phyloP scores from a whole-genome alignment of 2,888 invertebrate species.

The Eilema caniola region DNA sequence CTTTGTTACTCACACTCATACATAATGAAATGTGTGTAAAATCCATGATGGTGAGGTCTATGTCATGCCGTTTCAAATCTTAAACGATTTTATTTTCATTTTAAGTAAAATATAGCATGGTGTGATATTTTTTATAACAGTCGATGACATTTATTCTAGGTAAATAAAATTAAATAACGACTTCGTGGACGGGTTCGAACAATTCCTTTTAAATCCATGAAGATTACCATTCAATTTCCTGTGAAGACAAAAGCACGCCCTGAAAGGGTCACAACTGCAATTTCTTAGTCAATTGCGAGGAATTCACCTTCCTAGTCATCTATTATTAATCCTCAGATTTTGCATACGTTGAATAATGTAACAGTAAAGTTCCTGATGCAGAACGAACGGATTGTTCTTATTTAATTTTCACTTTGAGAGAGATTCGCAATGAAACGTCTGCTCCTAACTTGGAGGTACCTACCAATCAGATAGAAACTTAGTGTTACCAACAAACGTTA shows the following conservation, averaged over 20 bases:
- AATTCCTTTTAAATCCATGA: slow-evolving; percentile 8
- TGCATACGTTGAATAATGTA: slow-evolving; percentile 82
- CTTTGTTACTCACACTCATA: slow-evolving; percentile 29
- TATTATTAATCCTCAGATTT: slow-evolving; percentile 78
- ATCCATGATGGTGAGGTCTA: slow-evolving; percentile 59
- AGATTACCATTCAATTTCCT: slow-evolving; percentile 64
- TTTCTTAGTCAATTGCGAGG: slow-evolving; percentile 67
- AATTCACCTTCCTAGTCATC: slow-evolving; percentile 75
- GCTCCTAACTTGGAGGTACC: slow-evolving; percentile 55
- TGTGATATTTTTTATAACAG: neutral
- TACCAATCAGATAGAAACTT: slow-evolving; percentile 63
- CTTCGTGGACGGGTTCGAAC: neutral
- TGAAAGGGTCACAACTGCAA: slow-evolving; percentile 71
- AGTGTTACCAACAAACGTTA: slow-evolving; percentile 49
- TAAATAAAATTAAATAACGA: neutral
- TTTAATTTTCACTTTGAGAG: slow-evolving; percentile 72
- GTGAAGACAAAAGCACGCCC: slow-evolving; percentile 61
- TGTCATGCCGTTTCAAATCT: slow-evolving; percentile 39
- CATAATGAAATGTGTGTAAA: slow-evolving; percentile 49
- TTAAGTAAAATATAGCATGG: slow-evolving; percentile 40
- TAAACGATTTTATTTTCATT: slow-evolving; percentile 49
- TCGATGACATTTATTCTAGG: neutral
- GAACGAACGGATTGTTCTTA: slow-evolving; percentile 75
- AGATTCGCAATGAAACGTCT: slow-evolving; percentile 54
- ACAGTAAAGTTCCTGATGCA: slow-evolving; percentile 67